These are phyloP conservation scores for Cremastinae sp. DNA, from an alignment of 2,888 invertebrate genomes.

Conservation along the genomic window DNA sequence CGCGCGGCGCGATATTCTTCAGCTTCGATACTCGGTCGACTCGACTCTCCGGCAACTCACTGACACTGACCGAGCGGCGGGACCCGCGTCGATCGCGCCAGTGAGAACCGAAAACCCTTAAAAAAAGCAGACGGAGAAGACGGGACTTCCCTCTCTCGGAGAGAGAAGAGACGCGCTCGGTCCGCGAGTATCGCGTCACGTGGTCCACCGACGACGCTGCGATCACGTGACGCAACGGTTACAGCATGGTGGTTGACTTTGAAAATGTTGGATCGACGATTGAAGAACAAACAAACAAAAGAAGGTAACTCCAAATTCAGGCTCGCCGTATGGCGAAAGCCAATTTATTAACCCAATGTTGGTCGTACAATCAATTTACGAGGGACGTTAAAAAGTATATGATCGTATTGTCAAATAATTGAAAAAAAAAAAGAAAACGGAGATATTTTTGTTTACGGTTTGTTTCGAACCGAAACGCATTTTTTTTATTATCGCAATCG, in stretches of 20 bases:
- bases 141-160: constrained; percentile 10
- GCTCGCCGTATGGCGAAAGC: too few relatives aligned
- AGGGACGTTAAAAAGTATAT: too few relatives aligned
- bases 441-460: not conserved
- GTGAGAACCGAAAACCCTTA: constrained; percentile 24
- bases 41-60: constrained; percentile 35
- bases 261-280: constrained; percentile 16
- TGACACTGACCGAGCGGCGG: constrained; percentile 19
- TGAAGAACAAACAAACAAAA: not conserved
- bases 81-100: constrained; percentile 4
- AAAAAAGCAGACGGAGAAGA: constrained; percentile 13
- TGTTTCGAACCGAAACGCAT: constrained; percentile 32
- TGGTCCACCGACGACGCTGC: constrained; percentile 36
- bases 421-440: not conserved
- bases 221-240: constrained; percentile 52
- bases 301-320: too few relatives aligned
- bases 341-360: too few relatives aligned
- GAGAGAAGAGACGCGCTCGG: constrained; percentile 26
- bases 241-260: constrained; percentile 42
- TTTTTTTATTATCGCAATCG: constrained; percentile 52
- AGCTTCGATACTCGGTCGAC: not conserved
- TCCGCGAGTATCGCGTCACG: constrained; percentile 55
- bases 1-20: constrained; percentile 7
- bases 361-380: not conserved
- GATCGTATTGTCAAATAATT: too few relatives aligned